Evolutionary conservation across 2,113 vertebrate species (phyloP).

Genomic region (Corythornis vintsioides): DNA sequence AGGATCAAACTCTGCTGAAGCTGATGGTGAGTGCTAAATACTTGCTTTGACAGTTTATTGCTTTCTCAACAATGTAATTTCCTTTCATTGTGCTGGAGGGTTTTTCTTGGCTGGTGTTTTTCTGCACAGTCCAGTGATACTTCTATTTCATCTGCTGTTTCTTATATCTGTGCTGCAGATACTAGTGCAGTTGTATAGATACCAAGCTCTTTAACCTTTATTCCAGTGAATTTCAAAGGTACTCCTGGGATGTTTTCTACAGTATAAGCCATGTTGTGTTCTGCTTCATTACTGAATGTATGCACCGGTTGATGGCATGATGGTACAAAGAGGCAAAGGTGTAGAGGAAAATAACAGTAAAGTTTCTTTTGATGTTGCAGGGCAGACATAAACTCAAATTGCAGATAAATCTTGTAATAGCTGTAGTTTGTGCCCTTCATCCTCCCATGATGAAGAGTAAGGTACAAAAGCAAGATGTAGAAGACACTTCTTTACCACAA

Average conservation of each 20-base stretch:
- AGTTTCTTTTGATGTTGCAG: not conserved
- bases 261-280: not conserved
- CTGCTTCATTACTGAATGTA: not conserved
- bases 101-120: slow-evolving; percentile 2
- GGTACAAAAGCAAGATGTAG: not conserved
- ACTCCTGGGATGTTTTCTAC: not conserved
- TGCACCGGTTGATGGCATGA: fast-evolving
- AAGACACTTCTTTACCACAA: not conserved
- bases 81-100: slow-evolving; percentile 4
- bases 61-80: not conserved
- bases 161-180: not conserved
- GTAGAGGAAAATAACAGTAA: not conserved
- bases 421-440: not conserved
- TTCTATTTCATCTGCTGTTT: not conserved
- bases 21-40: not conserved
- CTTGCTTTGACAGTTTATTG: not conserved
- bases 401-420: not conserved
- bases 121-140: not conserved
- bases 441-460: not conserved
- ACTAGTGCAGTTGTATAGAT: not conserved
- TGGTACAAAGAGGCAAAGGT: not conserved
- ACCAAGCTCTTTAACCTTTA: not conserved
- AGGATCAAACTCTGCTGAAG: not conserved
- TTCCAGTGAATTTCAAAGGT: not conserved
- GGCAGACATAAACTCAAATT: not conserved